A percentile compares a stretch with the other conserved stretches of the same genome.
Evolutionary conservation across 2,797 vertebrate species (phyloP).

Genomic region (Craterocephalus amniculus): DNA sequence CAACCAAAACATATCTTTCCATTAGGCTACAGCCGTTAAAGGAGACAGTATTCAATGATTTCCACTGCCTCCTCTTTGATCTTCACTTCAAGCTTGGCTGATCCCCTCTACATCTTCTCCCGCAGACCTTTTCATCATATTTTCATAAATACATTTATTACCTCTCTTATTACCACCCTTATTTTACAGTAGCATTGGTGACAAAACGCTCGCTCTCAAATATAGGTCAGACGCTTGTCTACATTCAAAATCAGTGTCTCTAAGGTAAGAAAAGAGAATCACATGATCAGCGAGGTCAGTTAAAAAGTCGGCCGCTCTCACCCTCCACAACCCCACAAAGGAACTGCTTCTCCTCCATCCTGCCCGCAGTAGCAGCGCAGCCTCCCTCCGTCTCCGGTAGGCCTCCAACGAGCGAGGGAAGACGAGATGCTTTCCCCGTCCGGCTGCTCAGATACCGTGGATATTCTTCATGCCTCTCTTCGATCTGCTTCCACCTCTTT

Average conservation of each 20-base stretch:
- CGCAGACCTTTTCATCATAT: conserved; percentile 23
- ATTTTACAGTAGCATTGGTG: neutral
- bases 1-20: neutral
- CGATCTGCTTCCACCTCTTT: conserved; percentile 47
- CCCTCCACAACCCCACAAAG: conserved; percentile 87
- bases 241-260: conserved; percentile 22
- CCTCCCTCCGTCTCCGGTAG: conserved; percentile 42
- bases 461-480: conserved; percentile 60
- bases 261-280: conserved; percentile 8
- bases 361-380: conserved; percentile 16
- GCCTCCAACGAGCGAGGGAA: conserved; percentile 27
- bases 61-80: conserved; percentile 41
- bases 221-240: conserved; percentile 56
- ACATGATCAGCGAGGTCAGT: conserved; percentile 53
- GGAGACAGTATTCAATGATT: conserved; percentile 26
- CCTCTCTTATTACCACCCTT: neutral
- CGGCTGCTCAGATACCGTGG: conserved; percentile 34
- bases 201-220: conserved; percentile 17
- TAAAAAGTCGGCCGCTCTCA: conserved; percentile 59
- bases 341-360: conserved; percentile 81
- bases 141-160: conserved; percentile 1
- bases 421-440: conserved; percentile 47
- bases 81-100: conserved; percentile 49
- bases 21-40: conserved; percentile 23
- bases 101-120: conserved; percentile 34